phyloP scores from a whole-genome alignment of 2,888 invertebrate species.

The Carabus problematicus region DNA sequence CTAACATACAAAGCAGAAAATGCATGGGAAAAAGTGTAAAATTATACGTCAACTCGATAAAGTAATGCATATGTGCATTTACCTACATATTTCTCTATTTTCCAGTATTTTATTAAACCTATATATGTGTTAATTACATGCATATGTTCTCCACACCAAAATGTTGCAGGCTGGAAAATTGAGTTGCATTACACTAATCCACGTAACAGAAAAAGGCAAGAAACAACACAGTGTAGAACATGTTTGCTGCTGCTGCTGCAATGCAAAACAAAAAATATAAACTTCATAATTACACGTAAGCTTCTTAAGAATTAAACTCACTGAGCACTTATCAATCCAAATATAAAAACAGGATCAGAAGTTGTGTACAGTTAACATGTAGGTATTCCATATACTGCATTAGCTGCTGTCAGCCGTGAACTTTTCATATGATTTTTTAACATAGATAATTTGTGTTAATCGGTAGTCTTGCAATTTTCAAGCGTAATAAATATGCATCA shows the following conservation, averaged over 20 bases:
- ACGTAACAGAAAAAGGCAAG: not conserved
- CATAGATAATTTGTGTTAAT: slow-evolving; percentile 30
- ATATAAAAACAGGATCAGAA: slow-evolving; percentile 35
- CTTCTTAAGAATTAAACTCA: slow-evolving; percentile 31
- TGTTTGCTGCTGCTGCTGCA: not conserved
- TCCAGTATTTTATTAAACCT: not conserved
- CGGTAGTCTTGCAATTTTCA: slow-evolving; percentile 16
- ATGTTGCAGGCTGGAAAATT: not conserved
- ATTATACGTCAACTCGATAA: no score
- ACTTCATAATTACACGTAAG: slow-evolving; percentile 32
- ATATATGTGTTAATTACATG: slow-evolving; percentile 2
- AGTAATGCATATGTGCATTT: no score
- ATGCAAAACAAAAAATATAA: slow-evolving; percentile 22
- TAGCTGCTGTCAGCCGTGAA: slow-evolving; percentile 3
- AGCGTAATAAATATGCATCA: slow-evolving; percentile 19
- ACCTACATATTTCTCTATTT: no score
- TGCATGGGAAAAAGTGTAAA: no score
- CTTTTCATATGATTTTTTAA: slow-evolving; percentile 1
- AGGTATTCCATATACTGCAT: slow-evolving; percentile 14
- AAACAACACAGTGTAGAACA: not conserved
- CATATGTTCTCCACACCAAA: not conserved
- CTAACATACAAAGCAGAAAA: no score
- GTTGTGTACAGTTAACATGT: slow-evolving; percentile 17
- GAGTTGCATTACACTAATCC: not conserved
- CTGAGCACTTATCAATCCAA: slow-evolving; percentile 34